Evolutionary conservation across 1,140 invertebrate species (phyloP), one percentile per base, ranked within the genome.

Genomic region (Sycophaga agraensis): DNA sequence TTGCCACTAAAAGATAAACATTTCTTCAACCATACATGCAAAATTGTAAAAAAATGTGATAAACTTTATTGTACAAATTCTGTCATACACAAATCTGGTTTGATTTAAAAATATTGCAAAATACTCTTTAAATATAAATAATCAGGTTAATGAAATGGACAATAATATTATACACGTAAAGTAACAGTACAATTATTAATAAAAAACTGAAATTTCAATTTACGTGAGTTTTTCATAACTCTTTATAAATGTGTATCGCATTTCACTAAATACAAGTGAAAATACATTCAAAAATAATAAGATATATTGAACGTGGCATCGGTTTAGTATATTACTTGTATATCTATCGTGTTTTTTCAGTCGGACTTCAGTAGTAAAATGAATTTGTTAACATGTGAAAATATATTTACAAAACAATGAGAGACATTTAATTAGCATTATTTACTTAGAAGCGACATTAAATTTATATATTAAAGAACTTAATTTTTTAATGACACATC

Each of bases 51-150:
- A 7, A 34, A 51, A 61, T 42, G 19, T 46, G 31, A 54, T 54
- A 54, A 61, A 61, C 28, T 63, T 63, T 63, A 63, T 63, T 63
- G 61, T 63, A 63, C 61, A 63, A 46, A 58, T 48, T 63, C 55
- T n/a, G 61, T 57, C 54, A 57, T 57, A 57, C 54, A 58, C 26
- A 63, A 59, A 55, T 57, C 4, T 43, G 48, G 19, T n/a, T n/a
- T n/a, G 12, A 54, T 39, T 37, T 39, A 63, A 39, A 62, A 56
- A 57, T 57, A 43, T 62, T 40, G 43, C 22, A 42, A 56, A 49
- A 62, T 48, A 31, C 21, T 59, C 22, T 46, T n/a, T 62, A 54
- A 37, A 22, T 54, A 54, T 55, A 62, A 62, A 62, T 62, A 42
- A 59, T 48, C 48, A 54, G 5, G 22, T n/a, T 58, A 35, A 19